Conservation (phyloP, 2,888 invertebrate species). For the Drosophila rellima region DNA sequence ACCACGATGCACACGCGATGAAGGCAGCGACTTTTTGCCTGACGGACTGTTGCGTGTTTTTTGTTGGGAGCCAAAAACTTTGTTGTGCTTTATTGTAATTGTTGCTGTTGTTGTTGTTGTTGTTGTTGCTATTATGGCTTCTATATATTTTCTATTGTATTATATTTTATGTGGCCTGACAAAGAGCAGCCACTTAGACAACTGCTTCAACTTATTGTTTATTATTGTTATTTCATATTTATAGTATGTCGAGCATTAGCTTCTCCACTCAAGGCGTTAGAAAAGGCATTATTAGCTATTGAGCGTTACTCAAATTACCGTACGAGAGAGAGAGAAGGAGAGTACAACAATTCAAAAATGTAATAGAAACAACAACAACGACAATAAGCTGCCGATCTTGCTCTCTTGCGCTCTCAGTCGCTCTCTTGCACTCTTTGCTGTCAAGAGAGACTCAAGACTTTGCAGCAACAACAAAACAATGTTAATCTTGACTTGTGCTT, state of each 20-base stretch:
- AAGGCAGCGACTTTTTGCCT: slow-evolving; percentile 49
- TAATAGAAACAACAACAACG: neutral
- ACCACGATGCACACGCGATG: slow-evolving; percentile 46
- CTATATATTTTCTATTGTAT: slow-evolving; percentile 67
- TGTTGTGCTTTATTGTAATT: slow-evolving; percentile 46
- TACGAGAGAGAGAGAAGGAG: slow-evolving; percentile 10
- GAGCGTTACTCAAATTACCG: slow-evolving; percentile 38
- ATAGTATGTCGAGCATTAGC: slow-evolving; percentile 53
- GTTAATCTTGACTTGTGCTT: neutral
- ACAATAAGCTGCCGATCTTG: neutral
- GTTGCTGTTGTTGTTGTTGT: slow-evolving; percentile 29
- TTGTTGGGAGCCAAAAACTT: slow-evolving; percentile 67
- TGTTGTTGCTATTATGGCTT: slow-evolving; percentile 33
- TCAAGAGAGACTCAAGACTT: neutral
- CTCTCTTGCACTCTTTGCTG: neutral
- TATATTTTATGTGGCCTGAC: slow-evolving; percentile 63
- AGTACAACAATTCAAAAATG: neutral
- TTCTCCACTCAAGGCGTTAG: slow-evolving; percentile 42
- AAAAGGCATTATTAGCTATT: slow-evolving; percentile 51
- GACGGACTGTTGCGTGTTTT: slow-evolving; percentile 79
- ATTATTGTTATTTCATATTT: slow-evolving; percentile 75
- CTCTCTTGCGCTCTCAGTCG: neutral
- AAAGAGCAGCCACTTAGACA: slow-evolving; percentile 66
- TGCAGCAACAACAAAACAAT: slow-evolving; percentile 1
- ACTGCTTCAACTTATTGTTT: slow-evolving; percentile 68